A percentile compares a stretch with the other conserved stretches of the same genome.
Conservation (phyloP, 1,140 invertebrate species). For the Heliconius congener region DNA sequence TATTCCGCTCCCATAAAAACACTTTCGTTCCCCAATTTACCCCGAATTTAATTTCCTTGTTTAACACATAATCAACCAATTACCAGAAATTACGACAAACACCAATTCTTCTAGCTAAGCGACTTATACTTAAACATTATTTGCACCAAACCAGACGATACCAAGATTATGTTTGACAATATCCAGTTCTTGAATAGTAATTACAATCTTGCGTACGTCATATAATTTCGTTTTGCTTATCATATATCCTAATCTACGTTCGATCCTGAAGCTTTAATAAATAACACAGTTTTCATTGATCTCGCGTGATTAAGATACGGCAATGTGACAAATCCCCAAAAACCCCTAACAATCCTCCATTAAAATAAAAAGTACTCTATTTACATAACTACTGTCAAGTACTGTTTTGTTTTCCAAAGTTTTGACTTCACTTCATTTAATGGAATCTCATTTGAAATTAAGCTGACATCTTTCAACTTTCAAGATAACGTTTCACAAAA, state of each 20-base stretch:
- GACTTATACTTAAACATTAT: neutral
- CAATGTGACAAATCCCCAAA: conserved; percentile 5
- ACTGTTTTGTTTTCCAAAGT: neutral
- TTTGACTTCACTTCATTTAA: conserved; percentile 11
- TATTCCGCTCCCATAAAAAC: too few species aligned
- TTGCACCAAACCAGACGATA: neutral
- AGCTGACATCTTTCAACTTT: conserved; percentile 12
- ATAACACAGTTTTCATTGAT: conserved; percentile 21
- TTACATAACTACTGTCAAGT: conserved; percentile 21
- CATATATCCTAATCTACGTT: conserved; percentile 25
- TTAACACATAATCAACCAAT: too few species aligned
- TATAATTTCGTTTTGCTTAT: conserved; percentile 20
- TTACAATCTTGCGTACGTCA: neutral
- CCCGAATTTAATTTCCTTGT: too few species aligned
- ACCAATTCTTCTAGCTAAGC: too few species aligned
- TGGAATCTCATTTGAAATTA: conserved; percentile 19
- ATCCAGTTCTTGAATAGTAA: neutral
- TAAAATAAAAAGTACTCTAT: conserved; percentile 15
- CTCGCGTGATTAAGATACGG: conserved; percentile 23
- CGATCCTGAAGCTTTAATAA: conserved; percentile 29
- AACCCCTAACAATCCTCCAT: neutral
- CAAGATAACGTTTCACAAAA: conserved; percentile 9
- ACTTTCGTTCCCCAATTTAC: too few species aligned
- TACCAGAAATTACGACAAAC: too few species aligned
- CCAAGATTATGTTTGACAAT: neutral